Base-by-base conservation (phyloP, 2,113 vertebrate species). In the Martes martes region DNA sequence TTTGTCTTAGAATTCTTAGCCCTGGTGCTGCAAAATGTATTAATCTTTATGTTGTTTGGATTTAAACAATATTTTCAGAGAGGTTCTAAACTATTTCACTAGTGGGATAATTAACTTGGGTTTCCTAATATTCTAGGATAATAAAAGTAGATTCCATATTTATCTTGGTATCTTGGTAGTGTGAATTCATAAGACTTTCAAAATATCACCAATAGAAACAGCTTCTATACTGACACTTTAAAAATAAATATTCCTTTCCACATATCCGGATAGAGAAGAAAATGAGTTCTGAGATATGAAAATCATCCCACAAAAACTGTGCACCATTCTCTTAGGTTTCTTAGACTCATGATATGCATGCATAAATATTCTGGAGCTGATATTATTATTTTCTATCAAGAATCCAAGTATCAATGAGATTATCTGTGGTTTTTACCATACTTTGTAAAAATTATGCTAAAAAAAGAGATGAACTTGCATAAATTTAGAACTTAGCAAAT, bases 331-430 rank as follows among this genome's bases (percentile, higher is more conserved):
- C n/a, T 10, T 61, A 36, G 73, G 16, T 7, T 69, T n/a, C 24
- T 65, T 7, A 85, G 91, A 86, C 11, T 71, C 23, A n/a, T 57
- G 39, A 69, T 45, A 78, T 33, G 19, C 5, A 92, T 26, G 4
- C 4, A 65, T 89, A 86, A 50, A 78, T 97, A 94, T 95, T 26
- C 36, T 65, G 19, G 31, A 87, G 92, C 79, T 11, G 59, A 8
- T 73, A 95, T 83, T 90, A 78, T 91, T 76, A 90, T 67, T 89
- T 95, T 91, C 79, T 89, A 89, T 94, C 39, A 90, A 83, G 67
- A 95, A 79, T 74, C 9, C 24, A 90, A 87, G 59, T 93, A 89
- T 88, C 15, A 91, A 47, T 91, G 33, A 91, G 11, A 69, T 90
- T 87, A 89, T 55, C 39, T 61, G n/a, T 96, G 14, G 2, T 74